Conservation (phyloP, 2,113 vertebrate genomes). For the Tursiops truncatus region DNA sequence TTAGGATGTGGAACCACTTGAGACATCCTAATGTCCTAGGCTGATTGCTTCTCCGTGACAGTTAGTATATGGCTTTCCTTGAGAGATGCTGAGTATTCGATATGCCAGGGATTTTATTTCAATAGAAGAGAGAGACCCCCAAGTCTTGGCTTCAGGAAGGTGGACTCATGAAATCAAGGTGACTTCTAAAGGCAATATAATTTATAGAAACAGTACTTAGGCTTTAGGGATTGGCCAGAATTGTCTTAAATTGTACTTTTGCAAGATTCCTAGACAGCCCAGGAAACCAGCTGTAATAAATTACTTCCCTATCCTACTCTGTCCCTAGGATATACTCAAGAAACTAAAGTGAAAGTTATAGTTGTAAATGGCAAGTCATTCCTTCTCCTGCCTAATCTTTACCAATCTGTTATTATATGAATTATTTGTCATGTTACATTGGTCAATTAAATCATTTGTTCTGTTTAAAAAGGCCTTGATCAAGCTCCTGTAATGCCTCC, state of each 20-base stretch:
- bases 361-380: neutral
- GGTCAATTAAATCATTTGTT: slow-evolving; percentile 24
- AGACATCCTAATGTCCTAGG: slow-evolving; percentile 69
- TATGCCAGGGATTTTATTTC: neutral
- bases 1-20: slow-evolving; percentile 68
- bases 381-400: neutral
- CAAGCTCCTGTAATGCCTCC: neutral
- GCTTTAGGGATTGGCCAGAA: neutral
- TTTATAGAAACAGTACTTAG: neutral
- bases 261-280: neutral
- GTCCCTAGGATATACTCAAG: neutral
- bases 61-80: slow-evolving; percentile 22
- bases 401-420: neutral
- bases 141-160: neutral
- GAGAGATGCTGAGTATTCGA: slow-evolving; percentile 9
- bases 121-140: neutral
- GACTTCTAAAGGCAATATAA: neutral
- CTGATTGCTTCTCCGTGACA: slow-evolving; percentile 57
- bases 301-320: neutral
- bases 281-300: neutral
- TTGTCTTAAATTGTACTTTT: neutral
- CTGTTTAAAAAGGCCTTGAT: neutral
- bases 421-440: neutral
- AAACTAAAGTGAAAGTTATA: neutral
- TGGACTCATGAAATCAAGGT: neutral